Percentiles rank a stretch among this genome's conserved stretches.
phyloP scores from a whole-genome alignment of 2,888 invertebrate species.

The Psococerastis gibbosa region DNA sequence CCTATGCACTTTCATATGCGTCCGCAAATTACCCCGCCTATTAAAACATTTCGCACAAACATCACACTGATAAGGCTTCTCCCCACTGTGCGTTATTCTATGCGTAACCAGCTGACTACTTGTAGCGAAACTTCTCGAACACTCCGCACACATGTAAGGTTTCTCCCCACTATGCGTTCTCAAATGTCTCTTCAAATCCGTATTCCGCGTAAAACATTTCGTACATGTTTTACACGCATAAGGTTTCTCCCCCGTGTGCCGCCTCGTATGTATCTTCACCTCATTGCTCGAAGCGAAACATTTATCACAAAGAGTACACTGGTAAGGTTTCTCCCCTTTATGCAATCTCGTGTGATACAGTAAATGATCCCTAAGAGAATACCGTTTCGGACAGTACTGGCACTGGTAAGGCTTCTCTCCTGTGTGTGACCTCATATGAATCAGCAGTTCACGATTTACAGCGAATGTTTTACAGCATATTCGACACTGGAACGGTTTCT shows the following conservation, averaged over 20 bases:
- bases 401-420: slow-evolving; percentile 11
- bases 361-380: slow-evolving; percentile 2
- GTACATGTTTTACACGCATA: too few species aligned
- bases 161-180: too few species aligned
- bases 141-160: too few species aligned
- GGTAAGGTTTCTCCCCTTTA: slow-evolving; percentile 16
- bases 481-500: background rate
- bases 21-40: too few species aligned
- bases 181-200: too few species aligned
- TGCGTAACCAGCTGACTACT: too few species aligned
- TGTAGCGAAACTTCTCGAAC: too few species aligned
- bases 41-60: too few species aligned
- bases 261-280: slow-evolving; percentile 18
- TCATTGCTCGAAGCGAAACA: slow-evolving; percentile 24
- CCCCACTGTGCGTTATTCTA: too few species aligned
- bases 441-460: background rate
- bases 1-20: too few species aligned
- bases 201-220: too few species aligned
- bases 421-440: background rate
- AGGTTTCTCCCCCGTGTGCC: slow-evolving; percentile 17
- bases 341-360: slow-evolving; percentile 18
- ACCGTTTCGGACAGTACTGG: slow-evolving; percentile 15
- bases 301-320: slow-evolving; percentile 23
- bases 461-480: background rate
- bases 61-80: too few species aligned